Conservation (phyloP, 2,888 invertebrate genomes). For the Lithophane semibrunnea region DNA sequence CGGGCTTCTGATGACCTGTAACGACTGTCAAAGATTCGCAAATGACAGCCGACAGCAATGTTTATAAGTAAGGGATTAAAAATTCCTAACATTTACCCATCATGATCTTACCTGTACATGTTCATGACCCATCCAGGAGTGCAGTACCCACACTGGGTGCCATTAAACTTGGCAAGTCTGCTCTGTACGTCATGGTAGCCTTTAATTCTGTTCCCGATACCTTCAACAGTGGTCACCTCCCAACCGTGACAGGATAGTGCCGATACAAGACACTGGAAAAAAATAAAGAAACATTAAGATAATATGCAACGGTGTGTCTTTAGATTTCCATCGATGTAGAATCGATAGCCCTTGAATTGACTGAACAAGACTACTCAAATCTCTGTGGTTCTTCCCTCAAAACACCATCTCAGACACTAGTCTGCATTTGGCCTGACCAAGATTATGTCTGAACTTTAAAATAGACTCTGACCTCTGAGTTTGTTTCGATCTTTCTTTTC, state of each 20-base stretch:
- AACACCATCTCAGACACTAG: not conserved
- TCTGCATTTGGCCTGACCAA: not conserved
- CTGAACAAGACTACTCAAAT: not conserved
- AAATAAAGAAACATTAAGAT: not conserved
- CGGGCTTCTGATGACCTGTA: too few species aligned
- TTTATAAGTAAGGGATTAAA: not conserved
- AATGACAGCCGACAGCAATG: not conserved
- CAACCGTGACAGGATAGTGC: conserved; percentile 91
- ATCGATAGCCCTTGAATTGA: not conserved
- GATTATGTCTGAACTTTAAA: not conserved
- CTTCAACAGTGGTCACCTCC: conserved; percentile 93
- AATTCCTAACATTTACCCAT: not conserved
- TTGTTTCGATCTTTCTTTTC: not conserved
- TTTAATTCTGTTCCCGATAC: conserved; percentile 91
- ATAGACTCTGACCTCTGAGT: not conserved
- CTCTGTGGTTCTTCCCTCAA: not conserved
- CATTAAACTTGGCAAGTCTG: conserved; percentile 91
- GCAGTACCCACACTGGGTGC: conserved; percentile 94
- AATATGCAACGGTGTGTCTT: not conserved
- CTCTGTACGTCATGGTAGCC: conserved; percentile 93
- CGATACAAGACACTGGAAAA: conserved; percentile 90
- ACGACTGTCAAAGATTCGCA: too few species aligned
- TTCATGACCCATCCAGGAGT: conserved; percentile 94
- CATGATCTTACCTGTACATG: conserved; percentile 91
- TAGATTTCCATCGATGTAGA: too few species aligned